These are phyloP conservation scores for Oscheius sp. DNA, from an alignment of 2,888 invertebrate species.

Conservation along the genomic window DNA sequence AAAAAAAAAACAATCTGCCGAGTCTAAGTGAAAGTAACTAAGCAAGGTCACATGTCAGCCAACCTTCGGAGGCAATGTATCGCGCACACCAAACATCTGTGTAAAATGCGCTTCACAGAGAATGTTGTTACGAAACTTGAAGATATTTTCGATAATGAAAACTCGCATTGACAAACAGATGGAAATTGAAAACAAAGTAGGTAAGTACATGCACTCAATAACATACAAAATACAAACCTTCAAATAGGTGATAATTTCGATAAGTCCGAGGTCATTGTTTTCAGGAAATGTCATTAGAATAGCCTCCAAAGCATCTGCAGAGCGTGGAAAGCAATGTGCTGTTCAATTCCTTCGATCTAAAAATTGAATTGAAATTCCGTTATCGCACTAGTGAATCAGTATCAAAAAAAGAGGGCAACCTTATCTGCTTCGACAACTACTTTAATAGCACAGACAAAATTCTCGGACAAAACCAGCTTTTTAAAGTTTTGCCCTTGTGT, in stretches of 20 bases:
- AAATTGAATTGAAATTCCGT: not conserved
- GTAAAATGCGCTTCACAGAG: not conserved
- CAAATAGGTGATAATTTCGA: constrained; percentile 80
- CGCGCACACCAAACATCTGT: too few species aligned
- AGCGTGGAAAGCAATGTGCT: constrained; percentile 96
- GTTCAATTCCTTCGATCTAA: constrained; percentile 84
- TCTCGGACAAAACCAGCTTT: constrained; percentile 90
- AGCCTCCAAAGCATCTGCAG: constrained; percentile 92
- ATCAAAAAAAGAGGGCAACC: constrained; percentile 31
- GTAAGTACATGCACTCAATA: too few species aligned
- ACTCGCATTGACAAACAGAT: too few species aligned
- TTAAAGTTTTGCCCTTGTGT: constrained; percentile 90
- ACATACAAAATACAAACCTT: too few species aligned
- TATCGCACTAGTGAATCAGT: too few species aligned
- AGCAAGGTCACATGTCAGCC: too few species aligned
- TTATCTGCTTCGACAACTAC: constrained; percentile 86
- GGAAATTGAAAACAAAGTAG: too few species aligned
- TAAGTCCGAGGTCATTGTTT: constrained; percentile 91
- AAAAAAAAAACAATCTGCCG: not conserved
- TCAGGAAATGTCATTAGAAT: constrained; percentile 95
- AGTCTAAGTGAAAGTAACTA: too few species aligned
- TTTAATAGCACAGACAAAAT: constrained; percentile 87
- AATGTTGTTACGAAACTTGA: too few species aligned
- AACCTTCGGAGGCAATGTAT: too few species aligned
- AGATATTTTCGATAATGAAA: too few species aligned